Percentiles rank a stretch among this genome's conserved stretches.
phyloP scores from a whole-genome alignment of 1,140 invertebrate species.

The Papilio polytes region DNA sequence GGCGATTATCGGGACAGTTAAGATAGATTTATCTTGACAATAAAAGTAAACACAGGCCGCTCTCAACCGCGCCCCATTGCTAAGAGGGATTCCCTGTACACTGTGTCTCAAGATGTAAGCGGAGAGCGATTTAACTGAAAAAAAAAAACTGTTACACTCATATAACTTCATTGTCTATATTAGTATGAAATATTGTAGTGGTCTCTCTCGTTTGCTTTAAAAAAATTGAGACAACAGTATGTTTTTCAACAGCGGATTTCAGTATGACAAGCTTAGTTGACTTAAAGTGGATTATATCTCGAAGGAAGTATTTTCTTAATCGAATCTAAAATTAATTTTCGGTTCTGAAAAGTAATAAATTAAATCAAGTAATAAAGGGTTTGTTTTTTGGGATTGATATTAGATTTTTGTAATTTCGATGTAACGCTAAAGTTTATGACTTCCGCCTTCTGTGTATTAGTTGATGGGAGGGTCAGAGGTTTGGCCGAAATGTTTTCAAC shows the following conservation, averaged over 20 bases:
- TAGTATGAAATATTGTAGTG: no score
- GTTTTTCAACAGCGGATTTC: background rate
- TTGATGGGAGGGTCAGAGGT: conserved; percentile 74
- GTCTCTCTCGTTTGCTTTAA: no score
- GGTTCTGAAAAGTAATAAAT: no score
- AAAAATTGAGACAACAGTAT: background rate
- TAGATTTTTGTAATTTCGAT: background rate
- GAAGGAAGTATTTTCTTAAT: background rate
- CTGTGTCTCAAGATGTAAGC: conserved; percentile 38
- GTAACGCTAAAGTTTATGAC: conserved; percentile 38
- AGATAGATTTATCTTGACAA: conserved; percentile 81
- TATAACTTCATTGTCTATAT: background rate
- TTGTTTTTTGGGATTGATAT: background rate
- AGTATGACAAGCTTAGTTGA: no score
- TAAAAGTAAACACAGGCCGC: conserved; percentile 77
- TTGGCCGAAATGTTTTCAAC: conserved; percentile 64
- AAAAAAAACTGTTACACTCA: background rate
- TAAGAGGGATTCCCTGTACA: conserved; percentile 59
- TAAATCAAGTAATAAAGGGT: no score
- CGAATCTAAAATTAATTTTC: background rate
- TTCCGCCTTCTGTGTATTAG: conserved; percentile 59
- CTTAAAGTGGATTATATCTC: background rate
- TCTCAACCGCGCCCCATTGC: conserved; percentile 71
- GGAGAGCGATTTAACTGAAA: conserved; percentile 30
- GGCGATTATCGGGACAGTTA: conserved; percentile 78